Conservation (phyloP, 2,888 invertebrate species). For the Synergus laeviventris region DNA sequence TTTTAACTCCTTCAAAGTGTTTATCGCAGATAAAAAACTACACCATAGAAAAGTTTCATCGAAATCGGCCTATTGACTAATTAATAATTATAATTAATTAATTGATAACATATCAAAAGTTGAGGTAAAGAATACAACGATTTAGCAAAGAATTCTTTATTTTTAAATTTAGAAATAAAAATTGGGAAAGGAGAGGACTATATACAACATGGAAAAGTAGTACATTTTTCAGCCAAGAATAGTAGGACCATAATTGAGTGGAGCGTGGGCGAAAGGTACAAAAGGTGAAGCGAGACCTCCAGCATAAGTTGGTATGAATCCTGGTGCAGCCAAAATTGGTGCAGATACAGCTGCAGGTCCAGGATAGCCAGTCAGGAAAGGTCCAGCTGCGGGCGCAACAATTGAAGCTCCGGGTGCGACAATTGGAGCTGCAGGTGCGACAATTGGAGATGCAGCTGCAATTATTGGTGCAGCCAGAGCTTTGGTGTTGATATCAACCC, state of each 20-base stretch:
- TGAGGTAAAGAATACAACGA: not conserved
- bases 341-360: slow-evolving; percentile 64
- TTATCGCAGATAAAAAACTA: no score
- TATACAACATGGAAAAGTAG: not conserved
- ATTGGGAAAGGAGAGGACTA: not conserved
- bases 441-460: slow-evolving; percentile 75
- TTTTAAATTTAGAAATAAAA: not conserved
- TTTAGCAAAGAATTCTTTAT: not conserved
- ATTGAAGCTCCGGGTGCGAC: slow-evolving; percentile 59
- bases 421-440: slow-evolving; percentile 58
- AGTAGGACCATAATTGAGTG: slow-evolving; percentile 45
- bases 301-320: slow-evolving; percentile 52
- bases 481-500: slow-evolving; percentile 79
- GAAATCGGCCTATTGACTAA: no score
- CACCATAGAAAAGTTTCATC: no score
- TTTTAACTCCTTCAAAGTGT: no score
- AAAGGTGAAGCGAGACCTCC: slow-evolving; percentile 55
- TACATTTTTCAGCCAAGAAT: slow-evolving; percentile 34
- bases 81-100: no score
- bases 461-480: slow-evolving; percentile 70
- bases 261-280: slow-evolving; percentile 42
- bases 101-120: no score
- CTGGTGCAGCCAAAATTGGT: slow-evolving; percentile 65
- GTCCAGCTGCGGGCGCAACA: slow-evolving; percentile 65
- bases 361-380: slow-evolving; percentile 61